Percentiles rank a stretch among this genome's conserved stretches.
Conservation (phyloP, 2,888 invertebrate genomes). For the Stenurella melanura region DNA sequence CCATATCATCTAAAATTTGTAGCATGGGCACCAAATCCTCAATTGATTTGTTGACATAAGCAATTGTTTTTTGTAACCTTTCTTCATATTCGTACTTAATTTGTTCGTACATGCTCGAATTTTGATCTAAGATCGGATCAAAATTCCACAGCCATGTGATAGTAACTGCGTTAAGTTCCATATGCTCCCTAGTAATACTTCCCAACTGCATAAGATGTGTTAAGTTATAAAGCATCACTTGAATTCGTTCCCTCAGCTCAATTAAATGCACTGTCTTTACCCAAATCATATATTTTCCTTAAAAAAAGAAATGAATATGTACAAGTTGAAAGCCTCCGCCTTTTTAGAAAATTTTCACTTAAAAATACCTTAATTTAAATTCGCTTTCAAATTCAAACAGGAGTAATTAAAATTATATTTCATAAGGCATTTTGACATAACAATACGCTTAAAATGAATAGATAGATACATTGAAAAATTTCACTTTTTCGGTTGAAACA, state of each 20-base stretch:
- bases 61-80: slow-evolving; percentile 80
- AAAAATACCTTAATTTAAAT: no score
- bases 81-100: slow-evolving; percentile 92
- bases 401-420: no score
- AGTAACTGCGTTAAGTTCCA: slow-evolving; percentile 86
- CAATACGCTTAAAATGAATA: no score
- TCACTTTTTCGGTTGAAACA: no score
- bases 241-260: slow-evolving; percentile 82
- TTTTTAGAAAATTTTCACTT: no score
- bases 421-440: no score
- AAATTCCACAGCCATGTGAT: slow-evolving; percentile 90
- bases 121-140: slow-evolving; percentile 86
- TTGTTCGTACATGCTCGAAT: slow-evolving; percentile 86
- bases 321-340: no score
- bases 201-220: slow-evolving; percentile 86
- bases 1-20: slow-evolving; percentile 87
- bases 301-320: slow-evolving; percentile 19
- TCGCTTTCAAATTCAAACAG: no score
- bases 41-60: slow-evolving; percentile 82
- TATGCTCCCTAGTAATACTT: slow-evolving; percentile 83
- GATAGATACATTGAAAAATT: no score
- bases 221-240: slow-evolving; percentile 79
- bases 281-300: slow-evolving; percentile 81
- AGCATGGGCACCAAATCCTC: slow-evolving; percentile 80
- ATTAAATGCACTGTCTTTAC: slow-evolving; percentile 85